These are phyloP conservation scores for Clinocottus analis DNA, from an alignment of 2,113 vertebrate genomes.

Conservation along the genomic window DNA sequence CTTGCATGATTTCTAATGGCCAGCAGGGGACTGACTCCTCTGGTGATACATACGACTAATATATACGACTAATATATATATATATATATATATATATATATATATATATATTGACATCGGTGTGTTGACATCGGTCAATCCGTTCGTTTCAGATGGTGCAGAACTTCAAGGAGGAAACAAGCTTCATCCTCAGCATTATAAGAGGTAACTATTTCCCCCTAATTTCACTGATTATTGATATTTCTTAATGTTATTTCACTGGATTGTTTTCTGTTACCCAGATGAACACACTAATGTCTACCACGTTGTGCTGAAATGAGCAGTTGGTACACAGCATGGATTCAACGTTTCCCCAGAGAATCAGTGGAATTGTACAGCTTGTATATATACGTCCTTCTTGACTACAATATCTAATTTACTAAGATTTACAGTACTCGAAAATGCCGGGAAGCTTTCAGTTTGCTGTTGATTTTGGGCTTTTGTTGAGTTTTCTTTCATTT, in stretches of 20 bases:
- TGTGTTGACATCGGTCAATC: background rate
- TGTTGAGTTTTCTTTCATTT: slow-evolving; percentile 1
- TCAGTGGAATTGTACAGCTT: slow-evolving; percentile 50
- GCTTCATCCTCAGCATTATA: slow-evolving; percentile 90
- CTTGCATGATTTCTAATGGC: too few relatives aligned
- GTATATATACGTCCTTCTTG: slow-evolving; percentile 45
- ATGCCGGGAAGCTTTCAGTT: slow-evolving; percentile 3
- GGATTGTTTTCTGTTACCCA: slow-evolving; percentile 64
- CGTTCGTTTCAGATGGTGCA: slow-evolving; percentile 89
- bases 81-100: too few relatives aligned
- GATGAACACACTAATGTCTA: slow-evolving; percentile 90
- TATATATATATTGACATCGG: too few relatives aligned
- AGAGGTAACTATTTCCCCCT: slow-evolving; percentile 87
- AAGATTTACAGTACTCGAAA: background rate
- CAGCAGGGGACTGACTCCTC: too few relatives aligned
- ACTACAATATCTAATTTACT: background rate
- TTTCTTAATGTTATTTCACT: background rate
- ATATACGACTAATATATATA: too few relatives aligned
- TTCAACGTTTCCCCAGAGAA: background rate
- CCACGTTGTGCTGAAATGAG: slow-evolving; percentile 92
- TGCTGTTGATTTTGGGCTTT: background rate
- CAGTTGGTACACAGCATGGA: background rate
- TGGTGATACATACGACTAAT: too few relatives aligned
- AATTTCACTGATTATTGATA: too few relatives aligned
- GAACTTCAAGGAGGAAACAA: slow-evolving; percentile 93